These are phyloP conservation scores for Mythimna impura DNA, from an alignment of 2,888 invertebrate genomes.

Conservation along the genomic window DNA sequence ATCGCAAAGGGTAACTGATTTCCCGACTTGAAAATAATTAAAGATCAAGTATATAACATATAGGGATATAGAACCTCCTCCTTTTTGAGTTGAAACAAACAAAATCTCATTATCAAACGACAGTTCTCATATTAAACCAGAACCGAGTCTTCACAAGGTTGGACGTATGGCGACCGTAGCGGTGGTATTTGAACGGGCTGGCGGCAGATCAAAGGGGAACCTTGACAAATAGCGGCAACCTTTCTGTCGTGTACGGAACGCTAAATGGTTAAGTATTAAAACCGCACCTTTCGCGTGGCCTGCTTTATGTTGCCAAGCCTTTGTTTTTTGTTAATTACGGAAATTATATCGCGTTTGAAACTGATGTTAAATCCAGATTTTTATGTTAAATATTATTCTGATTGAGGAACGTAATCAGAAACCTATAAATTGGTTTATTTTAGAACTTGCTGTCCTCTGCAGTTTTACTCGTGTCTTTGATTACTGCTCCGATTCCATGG, in stretches of 20 bases:
- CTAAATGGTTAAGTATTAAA: slow-evolving; percentile 54
- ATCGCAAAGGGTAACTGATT: too few species aligned
- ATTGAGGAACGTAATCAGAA: too few species aligned
- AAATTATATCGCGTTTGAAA: slow-evolving; percentile 3
- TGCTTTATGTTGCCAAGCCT: slow-evolving; percentile 28
- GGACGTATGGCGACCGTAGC: slow-evolving; percentile 27
- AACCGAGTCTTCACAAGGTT: slow-evolving; percentile 14
- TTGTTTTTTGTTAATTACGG: slow-evolving; percentile 49
- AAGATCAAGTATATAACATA: background rate
- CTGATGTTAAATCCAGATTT: background rate
- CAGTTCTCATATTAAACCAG: slow-evolving; percentile 27
- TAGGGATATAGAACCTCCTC: background rate
- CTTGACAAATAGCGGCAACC: slow-evolving; percentile 56
- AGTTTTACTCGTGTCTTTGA: too few species aligned
- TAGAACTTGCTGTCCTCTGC: too few species aligned
- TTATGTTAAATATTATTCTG: background rate
- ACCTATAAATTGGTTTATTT: too few species aligned
- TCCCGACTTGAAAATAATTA: too few species aligned
- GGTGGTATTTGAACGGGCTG: slow-evolving; percentile 62
- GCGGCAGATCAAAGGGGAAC: slow-evolving; percentile 63
- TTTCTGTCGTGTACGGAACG: slow-evolving; percentile 40
- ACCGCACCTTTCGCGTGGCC: slow-evolving; percentile 49
- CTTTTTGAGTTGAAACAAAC: background rate
- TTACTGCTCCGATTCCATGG: too few species aligned
- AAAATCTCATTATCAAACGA: slow-evolving; percentile 12